Conservation (phyloP, 2,888 invertebrate genomes). For the Argyra leucocephala region DNA sequence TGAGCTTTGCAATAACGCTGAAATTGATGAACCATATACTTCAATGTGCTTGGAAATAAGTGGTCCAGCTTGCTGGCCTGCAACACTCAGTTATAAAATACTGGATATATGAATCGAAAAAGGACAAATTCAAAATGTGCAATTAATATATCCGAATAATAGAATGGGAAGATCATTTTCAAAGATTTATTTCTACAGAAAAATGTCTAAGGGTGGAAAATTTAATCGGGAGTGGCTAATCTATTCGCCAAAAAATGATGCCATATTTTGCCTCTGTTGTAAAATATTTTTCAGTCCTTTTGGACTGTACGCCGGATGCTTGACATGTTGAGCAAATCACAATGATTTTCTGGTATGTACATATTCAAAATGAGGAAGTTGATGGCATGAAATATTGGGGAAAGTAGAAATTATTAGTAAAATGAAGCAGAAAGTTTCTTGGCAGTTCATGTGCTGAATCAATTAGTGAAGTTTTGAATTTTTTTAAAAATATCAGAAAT, state of each 20-base stretch:
- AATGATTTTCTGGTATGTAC: conserved; percentile 8
- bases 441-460: conserved; percentile 9
- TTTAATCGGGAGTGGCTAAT: conserved; percentile 10
- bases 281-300: conserved; percentile 4
- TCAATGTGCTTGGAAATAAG: not conserved
- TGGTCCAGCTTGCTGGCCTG: conserved; percentile 1
- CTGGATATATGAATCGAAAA: conserved; percentile 8
- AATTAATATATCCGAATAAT: conserved; percentile 5
- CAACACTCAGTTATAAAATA: conserved; percentile 1
- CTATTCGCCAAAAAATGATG: conserved; percentile 9
- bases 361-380: conserved; percentile 9
- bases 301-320: conserved; percentile 7
- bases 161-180: conserved; percentile 5
- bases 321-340: conserved; percentile 9
- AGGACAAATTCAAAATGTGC: conserved; percentile 7
- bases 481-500: conserved; percentile 8
- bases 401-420: conserved; percentile 7
- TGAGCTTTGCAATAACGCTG: conserved; percentile 7
- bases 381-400: not conserved
- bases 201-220: conserved; percentile 8
- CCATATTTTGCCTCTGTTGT: conserved; percentile 8
- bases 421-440: conserved; percentile 9
- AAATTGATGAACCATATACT: conserved; percentile 8
- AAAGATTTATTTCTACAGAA: conserved; percentile 7
- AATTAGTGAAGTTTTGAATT: conserved; percentile 9